Evolutionary conservation across 1,140 invertebrate species (phyloP).

Genomic region (Caerostris darwini): DNA sequence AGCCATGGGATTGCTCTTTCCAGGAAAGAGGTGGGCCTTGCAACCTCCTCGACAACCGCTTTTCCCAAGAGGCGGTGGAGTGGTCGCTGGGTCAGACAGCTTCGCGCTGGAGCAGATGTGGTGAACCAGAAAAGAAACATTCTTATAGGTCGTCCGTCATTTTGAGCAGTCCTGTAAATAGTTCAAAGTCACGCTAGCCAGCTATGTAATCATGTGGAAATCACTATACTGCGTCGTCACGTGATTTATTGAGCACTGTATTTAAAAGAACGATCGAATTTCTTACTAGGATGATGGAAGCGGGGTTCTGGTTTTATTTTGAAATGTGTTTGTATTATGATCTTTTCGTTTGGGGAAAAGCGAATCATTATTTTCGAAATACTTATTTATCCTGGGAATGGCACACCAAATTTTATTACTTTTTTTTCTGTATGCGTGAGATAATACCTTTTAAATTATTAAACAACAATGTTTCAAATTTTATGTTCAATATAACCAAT

Average conservation of each 20-base stretch:
- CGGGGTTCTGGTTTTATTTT: background rate
- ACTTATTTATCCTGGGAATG: background rate
- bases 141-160: constrained; percentile 30
- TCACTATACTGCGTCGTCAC: constrained; percentile 35
- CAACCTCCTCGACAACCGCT: too few relatives aligned
- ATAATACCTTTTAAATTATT: background rate
- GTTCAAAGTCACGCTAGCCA: constrained; percentile 58
- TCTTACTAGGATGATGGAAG: constrained; percentile 14
- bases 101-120: too few relatives aligned
- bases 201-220: constrained; percentile 60
- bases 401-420: too few relatives aligned
- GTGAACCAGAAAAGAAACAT: background rate
- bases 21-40: too few relatives aligned
- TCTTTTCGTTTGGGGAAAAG: background rate
- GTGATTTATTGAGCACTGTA: constrained; percentile 35
- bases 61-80: too few relatives aligned
- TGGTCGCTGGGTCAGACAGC: too few relatives aligned
- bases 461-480: background rate
- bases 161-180: constrained; percentile 46
- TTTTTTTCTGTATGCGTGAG: background rate
- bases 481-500: too few relatives aligned
- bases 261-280: constrained; percentile 48
- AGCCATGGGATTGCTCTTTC: too few relatives aligned
- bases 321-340: constrained; percentile 16
- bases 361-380: background rate